Base-by-base conservation (phyloP, 2,888 invertebrate species). In the Lepidochrysops patricia region DNA sequence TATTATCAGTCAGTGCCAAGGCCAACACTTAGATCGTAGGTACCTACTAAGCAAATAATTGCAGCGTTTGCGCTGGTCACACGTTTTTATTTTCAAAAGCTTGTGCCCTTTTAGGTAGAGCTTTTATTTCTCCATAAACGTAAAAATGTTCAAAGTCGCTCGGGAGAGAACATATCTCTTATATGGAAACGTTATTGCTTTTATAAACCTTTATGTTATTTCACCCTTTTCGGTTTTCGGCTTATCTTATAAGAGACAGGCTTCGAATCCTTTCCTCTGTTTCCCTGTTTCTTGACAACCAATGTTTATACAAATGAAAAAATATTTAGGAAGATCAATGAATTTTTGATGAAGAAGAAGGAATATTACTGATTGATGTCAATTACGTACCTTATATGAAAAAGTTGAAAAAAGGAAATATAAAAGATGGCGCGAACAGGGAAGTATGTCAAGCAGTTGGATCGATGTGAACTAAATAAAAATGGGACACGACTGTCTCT, bases 391-490 rank as follows among this genome's bases (percentile, higher is more conserved):
- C 43, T 19, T 19, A 19, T 19, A n/a, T n/a, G n/a, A n/a, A 12
- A 15, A 27, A 29, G 15, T 15, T 15, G 15, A 25, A 32, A 15
- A 54, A 32, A 27, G 26, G 19, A 32, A 54, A 52, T 4, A 54
- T 32, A 13, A 29, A 32, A 52, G 52, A 52, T 52, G 27, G 32
- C 32, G 13, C 1, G 32, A 54, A 15, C 27, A 15, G 54, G 19
- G 27, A 54, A 19, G 54, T 54, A 29, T 54, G 54, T 54, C 54
- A 54, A 54, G 54, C 32, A 19, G 54, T 54, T 54, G 54, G 15
- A 54, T 29, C 54, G 29, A 43, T 43, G 54, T 19, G 32, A 54
- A 52, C 1, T 29, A 54, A 15, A n/a, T n/a, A n/a, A 54, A 54
- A 54, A 32, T 19, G 15, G 54, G 54, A 32, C 43, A 43, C 43